Percentiles rank a stretch among this genome's conserved stretches.
Conservation (phyloP, 2,797 vertebrate species). For the Syncerus caffer region DNA sequence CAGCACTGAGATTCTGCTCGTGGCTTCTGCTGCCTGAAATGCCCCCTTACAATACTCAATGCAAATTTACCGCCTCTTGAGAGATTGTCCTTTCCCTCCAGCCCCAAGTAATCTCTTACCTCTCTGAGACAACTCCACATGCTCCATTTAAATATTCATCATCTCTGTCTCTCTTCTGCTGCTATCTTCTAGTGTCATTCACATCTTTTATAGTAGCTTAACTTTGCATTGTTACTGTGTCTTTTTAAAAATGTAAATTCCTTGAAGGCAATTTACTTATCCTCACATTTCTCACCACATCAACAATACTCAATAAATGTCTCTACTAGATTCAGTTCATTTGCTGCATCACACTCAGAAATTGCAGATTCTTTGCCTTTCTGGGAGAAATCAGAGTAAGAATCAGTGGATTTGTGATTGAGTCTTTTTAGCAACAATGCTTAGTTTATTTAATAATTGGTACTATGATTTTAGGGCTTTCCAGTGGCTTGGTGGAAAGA, state of each 20-base stretch:
- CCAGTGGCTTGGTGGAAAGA: background rate
- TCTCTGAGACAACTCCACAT: background rate
- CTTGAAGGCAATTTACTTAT: background rate
- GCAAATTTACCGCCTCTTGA: background rate
- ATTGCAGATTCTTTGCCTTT: background rate
- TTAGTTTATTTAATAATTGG: background rate
- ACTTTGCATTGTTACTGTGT: background rate
- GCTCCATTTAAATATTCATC: background rate
- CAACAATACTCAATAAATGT: background rate
- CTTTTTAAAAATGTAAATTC: conserved; percentile 16
- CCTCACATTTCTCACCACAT: background rate
- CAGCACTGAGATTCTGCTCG: background rate
- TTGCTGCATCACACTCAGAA: background rate
- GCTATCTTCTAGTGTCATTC: background rate
- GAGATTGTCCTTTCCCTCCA: background rate
- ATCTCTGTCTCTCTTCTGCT: background rate
- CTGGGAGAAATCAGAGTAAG: background rate
- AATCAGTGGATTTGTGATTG: background rate
- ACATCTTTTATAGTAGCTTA: background rate
- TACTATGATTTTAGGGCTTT: background rate
- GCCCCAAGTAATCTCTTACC: background rate
- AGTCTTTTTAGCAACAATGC: background rate
- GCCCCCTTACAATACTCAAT: background rate
- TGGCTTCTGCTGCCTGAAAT: background rate
- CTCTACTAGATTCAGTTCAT: background rate